Base-by-base conservation (phyloP, 2,113 vertebrate genomes). In the Nothocercus nigrocapillus region DNA sequence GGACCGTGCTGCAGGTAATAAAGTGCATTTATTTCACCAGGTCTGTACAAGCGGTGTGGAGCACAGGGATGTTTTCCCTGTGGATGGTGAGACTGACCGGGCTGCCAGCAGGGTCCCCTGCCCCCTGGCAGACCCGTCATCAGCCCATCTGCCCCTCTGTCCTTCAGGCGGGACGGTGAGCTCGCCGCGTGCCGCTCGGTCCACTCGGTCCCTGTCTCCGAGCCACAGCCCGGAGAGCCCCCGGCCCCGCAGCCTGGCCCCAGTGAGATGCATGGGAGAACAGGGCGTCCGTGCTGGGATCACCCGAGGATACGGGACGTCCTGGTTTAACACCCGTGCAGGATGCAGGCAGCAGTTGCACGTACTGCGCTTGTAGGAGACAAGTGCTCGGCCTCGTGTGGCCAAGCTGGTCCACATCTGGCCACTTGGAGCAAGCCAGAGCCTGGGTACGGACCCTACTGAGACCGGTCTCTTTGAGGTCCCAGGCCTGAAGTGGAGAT, bases 111-210 rank as follows among this genome's bases (percentile, higher is more conserved):
- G 89, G 51, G 19, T 82, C 93, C 62, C 72, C 64, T 73, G 85
- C 74, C 61, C 91, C 49, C 53, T 79, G 82, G 79, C 68, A 90
- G 78, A 92, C 0, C 0, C 78, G 90, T 78, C 73, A 78, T 85
- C 88, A 91, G 36, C 87, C 87, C 91, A 94, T 94, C 94, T 97
- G 88, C 91, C 95, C 94, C 90, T 96, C 94, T 85, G 88, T 91
- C 94, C 82, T 94, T 90, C 62, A 82, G 61, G 88, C 96, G 82
- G 67, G 82, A 86, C 88, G 92, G 82, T 76, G 74, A 91, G 85
- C 80, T 89, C 82, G 78, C n/a, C 82, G 72, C 64, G 85, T 80
- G 59, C 68, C 90, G 82, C 89, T 89, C n/a, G n/a, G n/a, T n/a
- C n/a, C n/a, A n/a, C n/a, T n/a, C 66, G 91, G 77, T 70, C 51